A percentile compares a stretch with the other conserved stretches of the same genome.
Evolutionary conservation across 2,113 vertebrate genomes (phyloP).

Genomic region (Brachyhypopomus occidentalis): DNA sequence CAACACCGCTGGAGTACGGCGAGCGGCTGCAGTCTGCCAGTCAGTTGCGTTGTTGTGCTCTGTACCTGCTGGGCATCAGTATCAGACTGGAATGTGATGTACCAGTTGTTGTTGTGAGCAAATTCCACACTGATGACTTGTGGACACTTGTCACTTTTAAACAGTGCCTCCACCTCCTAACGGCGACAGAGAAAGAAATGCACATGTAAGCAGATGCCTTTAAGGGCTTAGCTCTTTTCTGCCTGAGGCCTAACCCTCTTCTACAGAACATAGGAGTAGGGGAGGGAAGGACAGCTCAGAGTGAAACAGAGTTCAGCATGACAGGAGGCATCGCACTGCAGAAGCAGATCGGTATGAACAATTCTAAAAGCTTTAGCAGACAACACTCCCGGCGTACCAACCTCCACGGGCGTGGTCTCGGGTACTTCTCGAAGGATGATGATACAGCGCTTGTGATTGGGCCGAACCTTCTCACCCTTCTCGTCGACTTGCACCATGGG

Average conservation of each 20-base stretch:
- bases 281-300: no score
- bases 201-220: background rate
- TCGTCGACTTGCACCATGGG: slow-evolving; percentile 98
- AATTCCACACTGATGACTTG: slow-evolving; percentile 98
- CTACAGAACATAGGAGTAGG: no score
- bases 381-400: slow-evolving; percentile 48
- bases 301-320: no score
- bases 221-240: no score
- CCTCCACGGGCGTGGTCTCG: slow-evolving; percentile 95
- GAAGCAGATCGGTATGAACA: no score
- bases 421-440: slow-evolving; percentile 96
- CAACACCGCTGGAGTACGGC: no score
- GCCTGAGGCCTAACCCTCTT: no score
- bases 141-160: slow-evolving; percentile 83
- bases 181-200: background rate
- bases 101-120: slow-evolving; percentile 99
- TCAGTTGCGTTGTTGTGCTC: background rate
- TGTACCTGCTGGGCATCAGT: slow-evolving; percentile 94
- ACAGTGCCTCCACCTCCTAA: slow-evolving; percentile 53
- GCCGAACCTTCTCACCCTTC: slow-evolving; percentile 94
- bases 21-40: no score
- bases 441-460: slow-evolving; percentile 96
- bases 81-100: slow-evolving; percentile 98
- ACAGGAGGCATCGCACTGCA: no score
- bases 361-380: no score